Base-by-base conservation (phyloP, 2,888 invertebrate genomes). In the Tortrix viridana region DNA sequence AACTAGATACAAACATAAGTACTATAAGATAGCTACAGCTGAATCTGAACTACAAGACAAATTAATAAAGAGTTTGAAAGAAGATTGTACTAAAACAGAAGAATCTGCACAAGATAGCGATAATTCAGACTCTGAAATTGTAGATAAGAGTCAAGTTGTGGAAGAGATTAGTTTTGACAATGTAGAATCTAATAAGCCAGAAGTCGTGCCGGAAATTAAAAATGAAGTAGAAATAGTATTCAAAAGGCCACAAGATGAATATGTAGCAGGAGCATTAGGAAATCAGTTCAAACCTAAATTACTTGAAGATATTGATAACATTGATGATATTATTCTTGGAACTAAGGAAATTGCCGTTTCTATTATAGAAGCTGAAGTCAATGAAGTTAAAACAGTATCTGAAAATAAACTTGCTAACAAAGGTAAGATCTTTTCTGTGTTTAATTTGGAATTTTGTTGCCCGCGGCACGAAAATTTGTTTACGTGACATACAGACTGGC, bases 1-100 rank as follows among this genome's bases (percentile, higher is more conserved):
- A 3, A 81, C 75, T 3, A 89, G 82, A 68, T 89, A 79, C 67
- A 90, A 87, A 79, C 80, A 85, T 67, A 90, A 88, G 70, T 91
- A 89, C 74, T 86, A 75, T 32, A 86, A 86, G 38, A 84, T 76
- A 67, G 79, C 77, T 1, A 85, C 88, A 38, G 74, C 85, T n/a
- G 89, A 89, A 67, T 75, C 79, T 23, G 81, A 84, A 69, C 77
- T 76, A 20, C 78, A 81, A 65, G 82, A 86, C n/a, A 84, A 72
- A 71, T 80, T 84, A 67, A 48, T 81, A 2, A 78, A 72, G 46
- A 78, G 56, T 64, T 65, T 84, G 23, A 75, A 71, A 67, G 72
- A 75, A 18, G 68, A 70, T 55, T 55, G 68, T 26, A 58, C 49
- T 46, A 56, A 65, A 55, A 53, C 54, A 16, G 57, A 66, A 49